Evolutionary conservation across 2,888 invertebrate species (phyloP).

Genomic region (Ochropacha duplaris): DNA sequence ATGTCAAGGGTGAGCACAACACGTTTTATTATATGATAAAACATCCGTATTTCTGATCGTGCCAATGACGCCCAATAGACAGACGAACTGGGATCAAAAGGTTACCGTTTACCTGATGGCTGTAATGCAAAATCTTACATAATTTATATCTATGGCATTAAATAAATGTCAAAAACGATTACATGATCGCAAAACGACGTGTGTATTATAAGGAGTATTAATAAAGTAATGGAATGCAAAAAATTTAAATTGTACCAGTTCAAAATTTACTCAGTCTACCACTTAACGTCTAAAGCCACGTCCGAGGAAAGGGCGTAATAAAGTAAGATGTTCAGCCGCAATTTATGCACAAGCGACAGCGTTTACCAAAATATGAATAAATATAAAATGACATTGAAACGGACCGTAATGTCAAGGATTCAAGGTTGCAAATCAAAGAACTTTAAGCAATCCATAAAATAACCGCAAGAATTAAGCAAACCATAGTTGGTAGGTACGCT

Average conservation of each 20-base stretch:
- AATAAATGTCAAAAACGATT: conserved; percentile 4
- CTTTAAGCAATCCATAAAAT: neutral
- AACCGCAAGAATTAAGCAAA: neutral
- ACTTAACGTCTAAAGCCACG: conserved; percentile 35
- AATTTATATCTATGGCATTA: neutral
- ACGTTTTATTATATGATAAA: conserved; percentile 31
- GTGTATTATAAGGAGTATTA: conserved; percentile 10
- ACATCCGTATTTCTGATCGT: conserved; percentile 29
- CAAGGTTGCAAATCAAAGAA: conserved; percentile 2
- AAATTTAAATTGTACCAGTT: too few relatives aligned
- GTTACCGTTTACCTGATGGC: conserved; percentile 18
- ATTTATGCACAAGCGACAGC: conserved; percentile 16
- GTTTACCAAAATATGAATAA: neutral
- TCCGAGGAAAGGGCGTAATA: conserved; percentile 30
- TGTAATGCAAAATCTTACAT: conserved; percentile 20
- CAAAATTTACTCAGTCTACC: conserved; percentile 33
- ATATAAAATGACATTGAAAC: neutral
- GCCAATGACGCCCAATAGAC: conserved; percentile 20
- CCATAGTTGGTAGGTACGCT: neutral
- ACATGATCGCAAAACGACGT: neutral
- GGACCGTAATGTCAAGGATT: neutral
- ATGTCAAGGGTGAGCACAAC: conserved; percentile 45
- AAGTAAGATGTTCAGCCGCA: conserved; percentile 18
- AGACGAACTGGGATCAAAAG: conserved; percentile 22
- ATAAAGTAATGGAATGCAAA: too few relatives aligned